Evolutionary conservation across 2,113 vertebrate genomes (phyloP), one percentile per base, ranked within the genome.

Genomic region (Myotis davidii): DNA sequence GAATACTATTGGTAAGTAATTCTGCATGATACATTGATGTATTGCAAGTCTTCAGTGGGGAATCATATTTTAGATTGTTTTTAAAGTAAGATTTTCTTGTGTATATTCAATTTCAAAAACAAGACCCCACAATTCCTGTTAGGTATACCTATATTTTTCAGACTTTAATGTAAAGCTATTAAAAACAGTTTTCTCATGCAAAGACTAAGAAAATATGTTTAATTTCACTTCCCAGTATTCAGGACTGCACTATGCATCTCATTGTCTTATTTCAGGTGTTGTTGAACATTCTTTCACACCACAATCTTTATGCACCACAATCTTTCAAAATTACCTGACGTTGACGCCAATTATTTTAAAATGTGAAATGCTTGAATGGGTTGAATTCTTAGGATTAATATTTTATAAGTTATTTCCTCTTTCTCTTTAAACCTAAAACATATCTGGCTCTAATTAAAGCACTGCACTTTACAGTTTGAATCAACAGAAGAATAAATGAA

Each of bases 281-380:
- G 13, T 37, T 39, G 48, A 69, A 14, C 27, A 37, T 94, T 85
- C 59, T 27, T 27, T 61, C 88, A 27, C 48, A 56, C 29, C n/a
- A 6, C n/a, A 74, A 20, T 34, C 65, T 92, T 94, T 76, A 25
- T 90, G 34, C 48, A 54, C n/a, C n/a, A 3, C 27, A 56, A 29
- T 34, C 59, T 94, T 94, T 76, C 37, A 39, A 59, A 96, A 48
- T 83, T 42, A 67, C 64, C 67, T 85, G 85, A 77, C 37, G 20
- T 74, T 91, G 73, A 91, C 73, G 85, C 85, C 50, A 92, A 93
- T 96, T 90, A 95, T 64, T 84, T 92, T 77, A 88, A 95, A 77
- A 67, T 85, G 67, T 29, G 64, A 92, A 95, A 79, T 90, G 54
- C 78, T 74, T 91, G 59, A 76, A 48, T 96, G 42, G 27, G 72